Evolutionary conservation across 2,113 vertebrate genomes (phyloP), one percentile per base, ranked within the genome.

Genomic region (Chloropsis hardwickii): DNA sequence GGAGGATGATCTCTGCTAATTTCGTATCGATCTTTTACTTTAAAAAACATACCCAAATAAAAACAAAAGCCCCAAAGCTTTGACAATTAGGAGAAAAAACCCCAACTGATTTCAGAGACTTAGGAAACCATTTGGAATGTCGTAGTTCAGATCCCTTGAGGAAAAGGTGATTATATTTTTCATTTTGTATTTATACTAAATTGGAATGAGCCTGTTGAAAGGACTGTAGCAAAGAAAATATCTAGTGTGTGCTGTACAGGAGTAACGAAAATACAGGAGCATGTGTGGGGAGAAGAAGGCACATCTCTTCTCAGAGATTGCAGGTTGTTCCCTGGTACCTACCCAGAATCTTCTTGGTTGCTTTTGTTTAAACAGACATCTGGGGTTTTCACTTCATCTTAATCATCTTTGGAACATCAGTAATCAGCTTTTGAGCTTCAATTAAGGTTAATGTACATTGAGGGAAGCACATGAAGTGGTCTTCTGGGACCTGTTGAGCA

Each of bases 211-310:
- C 23, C 21, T 42, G 3, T 28, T 35, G 48, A 64, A n/a, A 80
- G 29, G 10, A 29, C 3, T 60, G 24, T n/a, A 57, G n/a, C 16
- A 56, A 40, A 58, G 23, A 29, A 76, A n/a, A 17, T 11, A 16
- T 10, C 5, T 5, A 3, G 4, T 18, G 14, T 60, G 25, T 14
- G 6, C 50, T 23, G 14, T 44, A 39, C 11, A 81, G 37, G 22
- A 77, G 21, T 8, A 47, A 69, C 2, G 3, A 23, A 64, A 50
- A 39, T 35, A 25, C 1, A 2, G 35, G 5, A 11, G 11, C 1
- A 3, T 6, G 16, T 39, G 7, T 13, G 29, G 25, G 15, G 33
- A 62, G 35, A 40, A 1, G 2, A 31, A 42, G 17, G 10, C 42
- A 37, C 8, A 3, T 54, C 66, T 51, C 50, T 81, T 6, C 25